Conservation (phyloP, 2,797 vertebrate species). For the Mus spretus region DNA sequence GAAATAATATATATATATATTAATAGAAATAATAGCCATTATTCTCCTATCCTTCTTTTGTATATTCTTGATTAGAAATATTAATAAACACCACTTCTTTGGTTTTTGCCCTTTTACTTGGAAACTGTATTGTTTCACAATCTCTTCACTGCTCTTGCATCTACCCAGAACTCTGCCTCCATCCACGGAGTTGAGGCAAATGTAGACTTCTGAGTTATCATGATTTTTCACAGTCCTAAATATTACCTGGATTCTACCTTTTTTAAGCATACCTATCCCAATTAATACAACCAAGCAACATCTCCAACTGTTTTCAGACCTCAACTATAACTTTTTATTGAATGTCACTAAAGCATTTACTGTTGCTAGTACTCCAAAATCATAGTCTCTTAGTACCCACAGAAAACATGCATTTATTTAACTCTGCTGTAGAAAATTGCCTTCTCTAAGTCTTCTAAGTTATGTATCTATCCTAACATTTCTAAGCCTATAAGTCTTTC, state of each 20-base stretch:
- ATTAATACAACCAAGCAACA: background rate
- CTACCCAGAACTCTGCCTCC: background rate
- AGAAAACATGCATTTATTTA: background rate
- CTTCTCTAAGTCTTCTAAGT: background rate
- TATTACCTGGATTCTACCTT: background rate
- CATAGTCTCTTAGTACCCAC: background rate
- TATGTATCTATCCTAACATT: background rate
- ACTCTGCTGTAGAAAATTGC: no score
- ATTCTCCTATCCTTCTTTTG: background rate
- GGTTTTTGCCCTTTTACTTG: background rate
- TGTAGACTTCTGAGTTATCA: background rate
- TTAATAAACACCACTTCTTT: background rate
- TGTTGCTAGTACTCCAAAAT: background rate
- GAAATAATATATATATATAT: no score
- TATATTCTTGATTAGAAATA: no score
- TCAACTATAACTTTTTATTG: background rate
- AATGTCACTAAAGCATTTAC: background rate
- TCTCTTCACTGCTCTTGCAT: background rate
- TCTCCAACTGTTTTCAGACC: background rate
- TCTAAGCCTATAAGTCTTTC: no score
- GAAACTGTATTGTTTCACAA: background rate
- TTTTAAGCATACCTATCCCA: background rate
- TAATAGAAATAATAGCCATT: fast-evolving
- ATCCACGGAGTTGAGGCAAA: background rate
- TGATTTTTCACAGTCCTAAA: background rate